Evolutionary conservation across 2,113 vertebrate species (phyloP).

Genomic region (Cyrtonyx montezumae): DNA sequence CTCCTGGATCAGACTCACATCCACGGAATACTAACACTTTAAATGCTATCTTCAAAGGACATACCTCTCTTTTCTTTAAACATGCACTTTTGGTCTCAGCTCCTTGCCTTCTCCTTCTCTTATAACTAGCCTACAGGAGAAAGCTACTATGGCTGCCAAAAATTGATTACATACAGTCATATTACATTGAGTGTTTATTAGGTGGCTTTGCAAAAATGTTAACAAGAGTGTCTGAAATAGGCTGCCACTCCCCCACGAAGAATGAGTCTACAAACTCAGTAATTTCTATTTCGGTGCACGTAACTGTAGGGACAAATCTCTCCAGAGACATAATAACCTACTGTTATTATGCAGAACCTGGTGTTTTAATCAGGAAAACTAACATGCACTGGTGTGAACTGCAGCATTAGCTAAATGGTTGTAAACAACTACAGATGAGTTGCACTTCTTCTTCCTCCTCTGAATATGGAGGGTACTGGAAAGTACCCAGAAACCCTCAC

Average conservation of each 20-base stretch:
- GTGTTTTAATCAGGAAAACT: conserved; percentile 8
- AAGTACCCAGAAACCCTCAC: neutral
- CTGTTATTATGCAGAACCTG: neutral
- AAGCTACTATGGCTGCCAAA: neutral
- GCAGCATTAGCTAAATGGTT: neutral
- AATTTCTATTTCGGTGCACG: neutral
- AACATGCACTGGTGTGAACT: neutral
- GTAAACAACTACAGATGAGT: neutral
- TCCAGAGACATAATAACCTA: neutral
- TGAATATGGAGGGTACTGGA: neutral
- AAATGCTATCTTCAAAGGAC: neutral
- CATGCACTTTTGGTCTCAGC: neutral
- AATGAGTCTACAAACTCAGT: neutral
- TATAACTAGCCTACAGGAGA: neutral
- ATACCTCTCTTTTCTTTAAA: neutral
- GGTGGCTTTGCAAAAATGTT: neutral
- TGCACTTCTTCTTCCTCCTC: neutral
- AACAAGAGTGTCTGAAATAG: neutral
- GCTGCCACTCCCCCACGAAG: neutral
- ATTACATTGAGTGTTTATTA: neutral
- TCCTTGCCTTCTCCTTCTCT: neutral
- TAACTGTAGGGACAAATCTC: neutral
- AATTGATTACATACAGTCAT: neutral
- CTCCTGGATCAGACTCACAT: neutral
- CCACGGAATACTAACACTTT: neutral